Evolutionary conservation across 2,113 vertebrate species (phyloP), one percentile per base, ranked within the genome.

Genomic region (Dunckerocampus dactyliophorus): DNA sequence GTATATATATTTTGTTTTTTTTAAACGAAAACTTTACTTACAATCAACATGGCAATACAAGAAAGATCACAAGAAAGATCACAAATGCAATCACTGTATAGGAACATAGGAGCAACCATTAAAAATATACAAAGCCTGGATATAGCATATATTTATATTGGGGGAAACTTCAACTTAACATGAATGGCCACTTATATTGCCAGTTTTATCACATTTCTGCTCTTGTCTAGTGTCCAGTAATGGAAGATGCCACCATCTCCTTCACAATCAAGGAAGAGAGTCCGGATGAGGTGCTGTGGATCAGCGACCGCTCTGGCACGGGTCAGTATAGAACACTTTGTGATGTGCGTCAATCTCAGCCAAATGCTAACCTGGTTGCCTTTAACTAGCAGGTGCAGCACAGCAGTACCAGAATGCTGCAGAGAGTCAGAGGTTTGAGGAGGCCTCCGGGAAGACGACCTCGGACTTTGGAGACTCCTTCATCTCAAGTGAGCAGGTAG

Each of bases 251-350:
- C 15, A n/a, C 75, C 0, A 65, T 65, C 53, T 74, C 85, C 2
- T 80, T 87, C 64, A 67, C 82, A 1, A 81, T 90, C 12, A 90
- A 90, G 67, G 82, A 89, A 65, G 89, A 90, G 60, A 77, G 78
- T 80, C 79, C 79, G 51, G 87, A 89, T 28, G 88, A 90, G 16
- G 69, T 72, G 0, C 66, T 88, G 12, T 87, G 85, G 85, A 81
- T 71, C 75, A 75, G 74, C 4, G 80, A 84, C 3, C 59, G 80
- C 16, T n/a, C 59, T 14, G 71, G 62, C 34, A 34, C 62, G 0
- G 72, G 80, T 83, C 48, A 75, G 77, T 56, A 59, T 37, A 8
- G 16, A 20, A 20, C n/a, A 1, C 37, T 4, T 14, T 8, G 2
- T 28, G 49, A 28, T 4, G 37, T 13, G 14, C 22, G 1, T 12